Base-by-base conservation (phyloP, 2,113 vertebrate genomes). In the Camelus dromedarius region DNA sequence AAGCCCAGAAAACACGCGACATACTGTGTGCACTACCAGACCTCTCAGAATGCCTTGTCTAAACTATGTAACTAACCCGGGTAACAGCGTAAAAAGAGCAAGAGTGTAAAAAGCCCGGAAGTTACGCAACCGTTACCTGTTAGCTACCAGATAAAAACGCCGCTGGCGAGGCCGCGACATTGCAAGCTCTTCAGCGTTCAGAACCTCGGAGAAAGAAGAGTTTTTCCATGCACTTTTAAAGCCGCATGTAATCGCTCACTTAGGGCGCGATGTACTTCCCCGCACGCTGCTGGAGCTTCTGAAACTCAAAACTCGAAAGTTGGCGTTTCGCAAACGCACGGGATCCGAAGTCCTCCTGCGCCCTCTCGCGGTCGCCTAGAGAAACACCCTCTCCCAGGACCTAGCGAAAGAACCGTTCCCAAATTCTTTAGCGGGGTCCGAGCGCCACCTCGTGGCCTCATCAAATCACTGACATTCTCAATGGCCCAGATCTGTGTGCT, bases 251-350 rank as follows among this genome's bases (percentile, higher is more conserved):
- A 11, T 15, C 14, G 9, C 14, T 20, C 42, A 46, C 10, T 2
- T 32, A 52, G 58, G 10, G 11, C 8, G 18, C 0, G 0, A 20
- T 0, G 6, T 12, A 1, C 6, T 5, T 56, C 7, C 7, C 20
- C 32, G 8, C 6, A 2, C 1, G 76, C 12, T 15, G 13, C 32
- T 13, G 8, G 8, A 11, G 5, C 22, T 7, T 7, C 13, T 3
- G 52, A 80, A 58, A 38, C 18, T 19, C 14, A 58, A 58, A 7
- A 2, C 52, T 26, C 52, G 4, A 3, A 11, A 58, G 7, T 38
- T 2, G 4, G 22, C 2, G 0, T 12, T 16, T n/a, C 3, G 3
- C 48, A 13, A 14, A 52, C 5, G 4, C 48, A 52, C 5, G 4
- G 30, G 0, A 4, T 2, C 1, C 6, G 19, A 76, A n/a, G 30